Evolutionary conservation across 2,888 invertebrate species (phyloP).

Genomic region (Anoplius nigerrimus): DNA sequence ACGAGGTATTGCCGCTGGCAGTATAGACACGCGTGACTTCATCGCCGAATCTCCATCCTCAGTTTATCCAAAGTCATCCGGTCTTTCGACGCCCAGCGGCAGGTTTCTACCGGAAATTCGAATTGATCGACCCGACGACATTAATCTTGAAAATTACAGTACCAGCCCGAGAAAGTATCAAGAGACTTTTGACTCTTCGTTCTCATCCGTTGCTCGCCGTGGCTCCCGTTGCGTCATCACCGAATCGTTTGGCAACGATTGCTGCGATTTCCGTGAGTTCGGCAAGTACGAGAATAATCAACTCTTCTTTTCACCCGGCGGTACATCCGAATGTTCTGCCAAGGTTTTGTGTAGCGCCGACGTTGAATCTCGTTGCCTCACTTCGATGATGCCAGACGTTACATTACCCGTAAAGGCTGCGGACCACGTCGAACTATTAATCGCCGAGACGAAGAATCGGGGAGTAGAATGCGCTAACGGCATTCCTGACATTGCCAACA

Average conservation of each 20-base stretch:
- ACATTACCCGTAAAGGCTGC: slow-evolving; percentile 65
- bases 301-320: slow-evolving; percentile 21
- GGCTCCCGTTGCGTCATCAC: slow-evolving; percentile 41
- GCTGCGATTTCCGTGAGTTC: slow-evolving; percentile 52
- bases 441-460: slow-evolving; percentile 49
- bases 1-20: slow-evolving; percentile 65
- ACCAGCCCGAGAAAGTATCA: slow-evolving; percentile 76
- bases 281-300: slow-evolving; percentile 23
- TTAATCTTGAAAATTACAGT: slow-evolving; percentile 75
- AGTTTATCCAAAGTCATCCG: slow-evolving; percentile 47
- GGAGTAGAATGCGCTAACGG: slow-evolving; percentile 54
- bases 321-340: slow-evolving; percentile 53
- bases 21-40: slow-evolving; percentile 69
- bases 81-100: slow-evolving; percentile 42
- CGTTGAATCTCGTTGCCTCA: slow-evolving; percentile 64
- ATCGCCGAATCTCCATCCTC: slow-evolving; percentile 58
- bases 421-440: slow-evolving; percentile 39
- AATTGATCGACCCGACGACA: slow-evolving; percentile 67
- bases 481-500: slow-evolving; percentile 72
- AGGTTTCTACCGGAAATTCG: slow-evolving; percentile 67
- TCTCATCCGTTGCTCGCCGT: slow-evolving; percentile 23
- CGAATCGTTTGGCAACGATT: slow-evolving; percentile 45
- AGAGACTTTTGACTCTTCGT: slow-evolving; percentile 50
- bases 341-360: slow-evolving; percentile 70
- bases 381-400: slow-evolving; percentile 68